phyloP scores from a whole-genome alignment of 2,797 vertebrate genomes.

The Botia kubotai region DNA sequence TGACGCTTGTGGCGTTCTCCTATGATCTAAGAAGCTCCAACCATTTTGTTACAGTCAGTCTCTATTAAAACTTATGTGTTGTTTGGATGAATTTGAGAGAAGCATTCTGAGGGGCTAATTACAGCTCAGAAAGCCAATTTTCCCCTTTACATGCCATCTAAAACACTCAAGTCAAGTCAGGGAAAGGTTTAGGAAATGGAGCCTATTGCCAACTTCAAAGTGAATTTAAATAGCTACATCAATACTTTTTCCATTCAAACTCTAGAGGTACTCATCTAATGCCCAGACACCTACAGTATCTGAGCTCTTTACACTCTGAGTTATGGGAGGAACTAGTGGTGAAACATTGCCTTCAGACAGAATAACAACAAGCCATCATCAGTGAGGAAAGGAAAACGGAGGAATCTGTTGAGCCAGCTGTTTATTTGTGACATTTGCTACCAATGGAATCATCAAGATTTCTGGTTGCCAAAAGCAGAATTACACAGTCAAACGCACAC shows the following conservation, averaged over 20 bases:
- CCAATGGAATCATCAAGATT: background rate
- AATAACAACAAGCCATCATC: background rate
- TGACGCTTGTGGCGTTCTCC: background rate
- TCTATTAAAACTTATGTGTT: slow-evolving; percentile 1
- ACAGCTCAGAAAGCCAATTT: slow-evolving; percentile 41
- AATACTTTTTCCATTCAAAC: slow-evolving; percentile 32
- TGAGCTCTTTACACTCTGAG: slow-evolving; percentile 15
- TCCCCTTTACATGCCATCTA: slow-evolving; percentile 12
- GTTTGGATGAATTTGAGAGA: slow-evolving; percentile 2
- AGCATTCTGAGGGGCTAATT: slow-evolving; percentile 37
- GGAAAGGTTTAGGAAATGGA: slow-evolving; percentile 25
- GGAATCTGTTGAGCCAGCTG: background rate
- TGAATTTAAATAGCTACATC: slow-evolving; percentile 42
- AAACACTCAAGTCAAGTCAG: slow-evolving; percentile 2
- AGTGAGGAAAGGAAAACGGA: background rate
- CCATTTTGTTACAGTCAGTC: slow-evolving; percentile 23
- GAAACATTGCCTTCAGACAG: background rate
- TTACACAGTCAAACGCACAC: slow-evolving; percentile 19
- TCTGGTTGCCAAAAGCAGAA: background rate
- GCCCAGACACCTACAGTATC: background rate
- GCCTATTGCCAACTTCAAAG: slow-evolving; percentile 38
- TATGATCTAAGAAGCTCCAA: slow-evolving; percentile 8
- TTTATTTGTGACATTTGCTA: background rate
- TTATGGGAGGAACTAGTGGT: slow-evolving; percentile 1
- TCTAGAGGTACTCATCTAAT: background rate